Evolutionary conservation across 35 echinoderm and acorn worm species (phyloP), one percentile per base, ranked within the genome.

Genomic region (Strongylocentrotus purpuratus): DNA sequence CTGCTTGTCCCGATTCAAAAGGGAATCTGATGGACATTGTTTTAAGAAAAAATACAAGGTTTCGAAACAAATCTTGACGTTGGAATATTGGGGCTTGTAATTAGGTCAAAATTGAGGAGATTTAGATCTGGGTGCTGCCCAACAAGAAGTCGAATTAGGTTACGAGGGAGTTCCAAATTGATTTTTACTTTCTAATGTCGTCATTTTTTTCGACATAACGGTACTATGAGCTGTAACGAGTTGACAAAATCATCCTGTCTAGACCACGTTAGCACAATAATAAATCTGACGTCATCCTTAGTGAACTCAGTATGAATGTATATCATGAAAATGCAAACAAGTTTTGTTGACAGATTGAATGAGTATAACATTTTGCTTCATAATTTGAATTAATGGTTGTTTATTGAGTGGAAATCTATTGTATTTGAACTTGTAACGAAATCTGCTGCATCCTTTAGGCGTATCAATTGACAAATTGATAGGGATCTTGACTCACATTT

Each of bases 41-140:
- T 45, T 89, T 89, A 45, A 33, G 33, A 33, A 45, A 89, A 8
- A 33, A 31, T 89, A 89, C 15, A 89, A 33, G 18, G 87, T 89
- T 89, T 89, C 87, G 87, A 89, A 89, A 45, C 32, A 89, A 46
- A 89, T 78, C 65, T 78, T 78, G 65, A 78, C 65, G 65, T 78
- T 78, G 65, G 65, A 78, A 89, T 89, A 89, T 89, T 41, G 45
- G 33, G 65, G 87, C 45, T 89, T 32, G 33, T 89, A 89, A 89
- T 89, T 89, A 89, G 87, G 87, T 89, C 87, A 89, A 89, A 89
- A 89, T 89, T 46, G 87, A 33, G 87, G 87, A 89, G 87, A 89
- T 46, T 45, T 45, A 0, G 45, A 89, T 46, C 87, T 17, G 31
- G 45, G 32, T 45, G 12, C 32, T 33, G 32, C 45, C 87, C 31